Evolutionary conservation across 2,797 vertebrate genomes (phyloP).

Genomic region (Pseudocheirus occidentalis): DNA sequence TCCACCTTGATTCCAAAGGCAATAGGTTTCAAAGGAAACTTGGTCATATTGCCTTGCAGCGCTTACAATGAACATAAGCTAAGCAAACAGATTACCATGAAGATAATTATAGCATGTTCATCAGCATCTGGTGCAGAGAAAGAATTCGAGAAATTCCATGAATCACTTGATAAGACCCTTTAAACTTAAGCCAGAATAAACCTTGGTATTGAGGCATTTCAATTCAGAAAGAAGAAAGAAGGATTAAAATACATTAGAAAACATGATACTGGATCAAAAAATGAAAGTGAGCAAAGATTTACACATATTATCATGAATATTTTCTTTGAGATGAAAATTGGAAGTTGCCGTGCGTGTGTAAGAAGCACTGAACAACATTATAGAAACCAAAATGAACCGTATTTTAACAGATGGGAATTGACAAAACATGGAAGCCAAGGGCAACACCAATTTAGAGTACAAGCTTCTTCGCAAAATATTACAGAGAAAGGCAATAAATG

Average conservation of each 20-base stretch:
- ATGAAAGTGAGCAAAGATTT: not conserved
- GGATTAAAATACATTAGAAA: not conserved
- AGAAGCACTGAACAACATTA: not conserved
- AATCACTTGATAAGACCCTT: not conserved
- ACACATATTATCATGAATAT: not conserved
- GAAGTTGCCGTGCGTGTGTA: not conserved
- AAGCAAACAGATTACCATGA: not conserved
- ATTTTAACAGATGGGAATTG: conserved; percentile 1
- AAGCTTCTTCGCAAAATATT: not conserved
- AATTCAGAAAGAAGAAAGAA: not conserved
- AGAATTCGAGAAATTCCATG: not conserved
- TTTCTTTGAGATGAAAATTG: not conserved
- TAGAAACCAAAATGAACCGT: not conserved
- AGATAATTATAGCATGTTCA: not conserved
- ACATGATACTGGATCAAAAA: not conserved
- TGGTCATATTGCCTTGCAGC: not conserved
- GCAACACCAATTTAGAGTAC: not conserved
- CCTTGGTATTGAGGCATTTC: not conserved
- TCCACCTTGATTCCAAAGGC: not conserved
- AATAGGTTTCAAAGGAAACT: not conserved
- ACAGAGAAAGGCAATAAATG: not conserved
- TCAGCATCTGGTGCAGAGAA: not conserved
- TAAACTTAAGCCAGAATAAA: not conserved
- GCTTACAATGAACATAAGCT: not conserved
- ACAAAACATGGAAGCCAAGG: not conserved